phyloP scores from a whole-genome alignment of 2,797 vertebrate genomes.

The Aeoliscus strigatus region DNA sequence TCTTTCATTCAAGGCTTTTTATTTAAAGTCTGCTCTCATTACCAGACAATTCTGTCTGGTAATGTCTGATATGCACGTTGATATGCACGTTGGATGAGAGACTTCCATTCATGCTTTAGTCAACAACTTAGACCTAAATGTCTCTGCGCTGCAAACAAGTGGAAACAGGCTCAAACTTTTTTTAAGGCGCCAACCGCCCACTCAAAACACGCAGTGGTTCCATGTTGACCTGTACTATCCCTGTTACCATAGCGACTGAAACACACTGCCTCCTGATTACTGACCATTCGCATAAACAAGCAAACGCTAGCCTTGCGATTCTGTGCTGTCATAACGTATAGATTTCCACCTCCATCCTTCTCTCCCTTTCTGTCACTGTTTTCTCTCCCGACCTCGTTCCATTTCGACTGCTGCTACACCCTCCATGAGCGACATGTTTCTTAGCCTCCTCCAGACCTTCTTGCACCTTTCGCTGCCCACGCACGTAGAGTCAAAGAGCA shows the following conservation, averaged over 20 bases:
- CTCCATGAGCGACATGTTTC: too few relatives aligned
- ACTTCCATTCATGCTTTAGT: too few relatives aligned
- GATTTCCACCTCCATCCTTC: background rate
- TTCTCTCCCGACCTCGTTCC: too few relatives aligned
- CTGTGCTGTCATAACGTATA: slow-evolving; percentile 5
- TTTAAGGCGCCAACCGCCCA: slow-evolving; percentile 40
- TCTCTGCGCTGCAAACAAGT: background rate
- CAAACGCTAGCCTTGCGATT: slow-evolving; percentile 22
- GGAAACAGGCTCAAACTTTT: slow-evolving; percentile 22
- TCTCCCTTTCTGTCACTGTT: background rate
- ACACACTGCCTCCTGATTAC: slow-evolving; percentile 26
- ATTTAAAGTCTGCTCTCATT: too few relatives aligned
- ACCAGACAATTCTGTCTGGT: too few relatives aligned
- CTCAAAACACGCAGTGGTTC: slow-evolving; percentile 35
- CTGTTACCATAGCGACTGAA: slow-evolving; percentile 61
- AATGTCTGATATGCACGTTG: too few relatives aligned
- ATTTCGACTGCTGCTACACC: too few relatives aligned
- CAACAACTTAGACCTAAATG: too few relatives aligned
- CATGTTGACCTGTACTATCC: slow-evolving; percentile 48
- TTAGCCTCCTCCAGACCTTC: too few relatives aligned
- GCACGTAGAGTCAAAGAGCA: too few relatives aligned
- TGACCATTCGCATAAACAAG: slow-evolving; percentile 43
- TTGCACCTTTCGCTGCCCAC: too few relatives aligned
- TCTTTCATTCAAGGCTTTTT: slow-evolving; percentile 21
- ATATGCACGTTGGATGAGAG: too few relatives aligned